Base-by-base conservation (phyloP, 2,797 vertebrate species). In the Dicrostonyx torquatus region DNA sequence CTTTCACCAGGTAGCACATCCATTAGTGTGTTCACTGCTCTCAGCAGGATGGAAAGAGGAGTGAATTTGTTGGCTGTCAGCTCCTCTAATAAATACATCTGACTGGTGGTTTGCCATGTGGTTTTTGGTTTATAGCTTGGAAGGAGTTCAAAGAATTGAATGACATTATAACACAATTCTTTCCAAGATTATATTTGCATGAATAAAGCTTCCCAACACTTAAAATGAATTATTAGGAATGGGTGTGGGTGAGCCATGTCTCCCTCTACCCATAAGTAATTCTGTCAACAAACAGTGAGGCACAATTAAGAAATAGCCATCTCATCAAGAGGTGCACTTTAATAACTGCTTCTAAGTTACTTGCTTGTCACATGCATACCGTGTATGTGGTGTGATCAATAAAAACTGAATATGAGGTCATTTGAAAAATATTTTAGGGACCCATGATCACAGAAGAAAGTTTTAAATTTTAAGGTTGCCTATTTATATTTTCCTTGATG, bases 121-220 rank as follows among this genome's bases (percentile, higher is more conserved):
- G 73, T 45, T 97, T 94, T 89, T 94, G 88, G 34, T 66, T 82
- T 75, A 55, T 90, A 90, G 93, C 50, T 96, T 96, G 79, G 70
- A 92, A 93, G 34, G 26, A 66, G 15, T 92, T 88, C 24, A 79
- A 94, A 96, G 62, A 96, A 75, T 86, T 96, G 50, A 70, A 31
- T 86, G 82, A 83, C n/a, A 45, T 95, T 96, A 2, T 75, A 91
- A 80, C 10, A 80, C 79, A 93, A 68, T 94, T 94, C 34, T 68
- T 80, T 95, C 72, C 48, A 91, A 89, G 87, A 75, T 75, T 72
- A 50, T 92, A 75, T 94, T 94, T 93, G 72, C 2, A 18, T 92
- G 91, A 95, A 70, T 88, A 95, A 85, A 26, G 8, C 77, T 89
- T 94, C 89, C 95, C 62, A 84, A 85, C 62, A 64, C 48, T 89